Evolutionary conservation across 2,888 invertebrate species (phyloP), one percentile per base, ranked within the genome.

Genomic region (Melanophora roralis): DNA sequence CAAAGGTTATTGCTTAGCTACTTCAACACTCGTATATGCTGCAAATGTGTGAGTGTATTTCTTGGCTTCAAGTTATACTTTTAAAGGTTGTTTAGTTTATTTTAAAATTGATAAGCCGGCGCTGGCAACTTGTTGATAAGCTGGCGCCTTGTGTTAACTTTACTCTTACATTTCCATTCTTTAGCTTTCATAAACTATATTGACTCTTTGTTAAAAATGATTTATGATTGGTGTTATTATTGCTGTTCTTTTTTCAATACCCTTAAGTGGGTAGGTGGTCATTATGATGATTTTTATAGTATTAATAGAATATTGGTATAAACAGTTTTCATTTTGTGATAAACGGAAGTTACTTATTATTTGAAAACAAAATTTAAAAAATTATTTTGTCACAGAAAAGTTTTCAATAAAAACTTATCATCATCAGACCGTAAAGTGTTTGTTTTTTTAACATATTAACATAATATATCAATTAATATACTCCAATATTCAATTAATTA

Each of bases 61-160:
- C 27, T 43, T 62, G 32, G 2, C 14, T 75, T 38, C 53, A 49
- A 60, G 34, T 65, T 53, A 2, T 68, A 57, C 64, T 40, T 69
- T 62, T 23, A 49, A 65, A 65, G 55, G 71, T 62, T 72, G 27
- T 12, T 27, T 19, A 21, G 12, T 51, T 7, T 45, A 53, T 27
- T 21, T 60, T 57, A 7, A 23, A 43, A 34, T 59, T 27, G 27
- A 27, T 27, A 27, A 27, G 27, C 27, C 21, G 36, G 21, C 69
- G 53, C 64, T 71, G 64, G 38, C 60, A 79, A 78, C 62, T 71
- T 74, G 81, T 83, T 85, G 87, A 88, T 88, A 88, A 88, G 88
- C 86, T 88, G 87, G 87, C 87, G 87, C 87, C 87, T 88, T 84
- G 83, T 85, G 85, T 85, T 85, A 86, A 86, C 86, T 86, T 84